Base-by-base conservation (phyloP, 2,888 invertebrate species). In the Papilio elwesi region DNA sequence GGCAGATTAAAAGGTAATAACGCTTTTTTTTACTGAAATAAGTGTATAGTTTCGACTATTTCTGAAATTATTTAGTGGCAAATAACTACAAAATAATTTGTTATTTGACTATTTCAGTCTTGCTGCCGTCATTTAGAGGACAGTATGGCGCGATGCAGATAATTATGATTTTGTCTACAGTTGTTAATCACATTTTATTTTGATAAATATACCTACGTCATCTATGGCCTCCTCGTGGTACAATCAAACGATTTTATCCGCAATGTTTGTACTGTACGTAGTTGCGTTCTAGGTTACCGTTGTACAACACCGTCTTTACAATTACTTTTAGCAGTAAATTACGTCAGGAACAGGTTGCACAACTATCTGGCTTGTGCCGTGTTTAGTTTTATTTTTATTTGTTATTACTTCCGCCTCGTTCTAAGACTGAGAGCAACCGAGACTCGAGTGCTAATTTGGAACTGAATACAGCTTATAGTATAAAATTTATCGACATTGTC, bases 131-230 rank as follows among this genome's bases (percentile, higher is more conserved):
- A 38, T 62, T 47, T 65, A 57, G 43, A 62, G 52, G 71, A 52
- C 71, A 59, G 47, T 53, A 55, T 68, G 63, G 67, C 71, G 71
- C 16, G 69, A 71, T 68, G 36, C 49, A 38, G 71, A 71, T 68
- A 74, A 71, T 65, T 62, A 68, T 66, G 68, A 68, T 71, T 55
- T 70, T 55, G 65, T 65, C 51, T 36, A 12, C 62, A 26, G 52
- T 70, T 59, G 49, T 68, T 67, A 70, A 68, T 68, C 36, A 55
- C 47, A 53, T 68, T 62, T 57, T 73, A 71, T 75, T 73, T 68
- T 66, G 73, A 69, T 71, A 59, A 51, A 71, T 51, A 16, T 63
- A 49, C n/a, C 26, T 53, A 67, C 73, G 75, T 75, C 73, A 73
- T 49, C 59, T 16, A 11, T 68, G 75, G 49, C 75, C 68, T 73